These are phyloP conservation scores for Eupithecia subfuscata DNA, from an alignment of 2,888 invertebrate species.

Conservation along the genomic window DNA sequence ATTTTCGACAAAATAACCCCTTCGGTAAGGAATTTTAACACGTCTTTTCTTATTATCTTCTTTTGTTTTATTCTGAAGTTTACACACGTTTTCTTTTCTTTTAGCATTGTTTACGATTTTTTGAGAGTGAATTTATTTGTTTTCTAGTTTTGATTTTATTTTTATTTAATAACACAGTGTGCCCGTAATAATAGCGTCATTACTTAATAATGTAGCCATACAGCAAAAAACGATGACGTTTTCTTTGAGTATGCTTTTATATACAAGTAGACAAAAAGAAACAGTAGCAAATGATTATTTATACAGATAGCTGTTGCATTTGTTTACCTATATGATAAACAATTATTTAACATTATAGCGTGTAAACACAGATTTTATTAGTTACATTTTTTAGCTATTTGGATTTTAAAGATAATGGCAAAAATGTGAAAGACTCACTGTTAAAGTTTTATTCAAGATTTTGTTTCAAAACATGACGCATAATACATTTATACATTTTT, in stretches of 20 bases:
- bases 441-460: conserved; percentile 45
- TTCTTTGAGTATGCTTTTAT: conserved; percentile 80
- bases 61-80: conserved; percentile 70
- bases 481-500: conserved; percentile 50
- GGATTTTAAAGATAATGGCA: conserved; percentile 33
- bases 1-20: conserved; percentile 86
- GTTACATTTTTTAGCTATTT: conserved; percentile 39
- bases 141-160: conserved; percentile 67
- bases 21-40: conserved; percentile 85
- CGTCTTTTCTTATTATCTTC: conserved; percentile 73
- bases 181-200: conserved; percentile 76
- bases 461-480: conserved; percentile 49
- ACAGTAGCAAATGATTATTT: conserved; percentile 67
- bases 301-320: conserved; percentile 67
- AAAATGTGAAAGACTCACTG: conserved; percentile 35
- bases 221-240: conserved; percentile 73
- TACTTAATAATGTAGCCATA: conserved; percentile 73
- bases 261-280: conserved; percentile 70
- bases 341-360: conserved; percentile 50
- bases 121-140: conserved; percentile 70
- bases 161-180: conserved; percentile 75
- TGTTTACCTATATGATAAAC: conserved; percentile 45
- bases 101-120: conserved; percentile 68
- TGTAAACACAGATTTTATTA: conserved; percentile 43
- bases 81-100: conserved; percentile 64